Base-by-base conservation (phyloP, 2,113 vertebrate species). In the Notothenia rossii region DNA sequence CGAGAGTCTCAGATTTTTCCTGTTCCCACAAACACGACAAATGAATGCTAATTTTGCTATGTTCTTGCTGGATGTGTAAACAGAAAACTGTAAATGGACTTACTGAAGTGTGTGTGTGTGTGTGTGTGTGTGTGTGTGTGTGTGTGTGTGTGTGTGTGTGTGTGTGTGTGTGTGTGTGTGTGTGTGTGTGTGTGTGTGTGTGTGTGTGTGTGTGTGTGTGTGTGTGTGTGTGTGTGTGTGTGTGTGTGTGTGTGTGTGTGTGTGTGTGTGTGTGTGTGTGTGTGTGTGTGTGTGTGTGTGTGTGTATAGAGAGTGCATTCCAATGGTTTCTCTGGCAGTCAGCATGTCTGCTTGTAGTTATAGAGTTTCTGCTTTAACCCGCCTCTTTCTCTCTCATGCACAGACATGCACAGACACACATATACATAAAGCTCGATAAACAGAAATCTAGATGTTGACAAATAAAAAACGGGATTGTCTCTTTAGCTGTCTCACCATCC, bases 291-390 rank as follows among this genome's bases (percentile, higher is more conserved):
- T 65, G 66, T 66, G 73, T 72, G 66, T 29, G 36, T 56, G 48
- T 53, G 54, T 71, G 72, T 51, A 84, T 50, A 75, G 72, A 75
- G 72, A 77, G 73, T 48, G 76, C 91, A 91, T 94, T 91, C 92
- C 87, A 18, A 77, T 86, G 90, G 91, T 87, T 88, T 77, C 80
- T 71, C 72, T 75, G 75, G 89, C 75, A 89, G 89, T 84, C 88
- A 75, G 65, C 33, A 69, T 75, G 90, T 89, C 86, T 91, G 76
- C 82, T 77, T 88, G 80, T 83, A 91, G 85, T 86, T 79, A 77
- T 51, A 83, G 62, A 40, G 18, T 76, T 86, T 77, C 76, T 59
- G 53, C 71, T 73, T 69, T 53, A 45, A 36, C 71, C 55, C 54
- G 56, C 59, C 66, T 56, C 53, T 67, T 18, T 20, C 22, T 46